Evolutionary conservation across 2,113 vertebrate genomes (phyloP), one percentile per base, ranked within the genome.

Genomic region (Chiloscyllium plagiosum): DNA sequence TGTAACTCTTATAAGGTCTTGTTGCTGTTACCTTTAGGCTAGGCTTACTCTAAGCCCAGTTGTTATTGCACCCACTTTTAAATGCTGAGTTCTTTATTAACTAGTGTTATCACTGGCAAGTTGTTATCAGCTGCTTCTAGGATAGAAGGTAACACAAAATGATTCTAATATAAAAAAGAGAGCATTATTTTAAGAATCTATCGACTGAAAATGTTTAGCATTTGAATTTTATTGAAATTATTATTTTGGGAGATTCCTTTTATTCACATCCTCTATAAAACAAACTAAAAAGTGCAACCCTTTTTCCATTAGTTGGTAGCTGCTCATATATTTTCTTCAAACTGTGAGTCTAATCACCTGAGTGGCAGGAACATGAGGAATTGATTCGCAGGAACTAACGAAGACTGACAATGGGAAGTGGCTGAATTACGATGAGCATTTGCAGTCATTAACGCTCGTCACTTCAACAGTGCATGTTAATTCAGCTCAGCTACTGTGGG

Each of bases 401-500:
- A 17, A 93, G 87, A n/a, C 56, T 61, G 87, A 20, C n/a, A 20
- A 17, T 66, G 29, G 61, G 80, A 93, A 93, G 33, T 93, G 17
- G 61, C 61, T 93, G 89, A 37, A 66, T 66, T 93, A 37, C 66
- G 20, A n/a, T 6, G 52, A 90, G 33, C n/a, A 37, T 20, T 66
- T 66, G 20, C 89, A 93, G 61, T 33, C 89, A 66, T 93, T 65
- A 93, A 93, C 33, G 6, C 29, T 66, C 17, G 61, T 20, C 29
- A 61, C 52, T 90, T 90, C 87, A 90, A 90, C 87, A 33, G 50
- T 90, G 87, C 52, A 90, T 65, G 52, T 90, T 90, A 56, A 61
- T 61, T 90, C 87, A 56, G 52, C 29, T 61, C 26, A 61, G 10
- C 26, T 26, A 61, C 13, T n/a, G 24, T 52, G 17, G 50, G 50